Percentiles rank a stretch among this genome's conserved stretches.
These are phyloP conservation scores for Campopleginae sp. DNA, from an alignment of 2,888 invertebrate species.

Conservation along the genomic window DNA sequence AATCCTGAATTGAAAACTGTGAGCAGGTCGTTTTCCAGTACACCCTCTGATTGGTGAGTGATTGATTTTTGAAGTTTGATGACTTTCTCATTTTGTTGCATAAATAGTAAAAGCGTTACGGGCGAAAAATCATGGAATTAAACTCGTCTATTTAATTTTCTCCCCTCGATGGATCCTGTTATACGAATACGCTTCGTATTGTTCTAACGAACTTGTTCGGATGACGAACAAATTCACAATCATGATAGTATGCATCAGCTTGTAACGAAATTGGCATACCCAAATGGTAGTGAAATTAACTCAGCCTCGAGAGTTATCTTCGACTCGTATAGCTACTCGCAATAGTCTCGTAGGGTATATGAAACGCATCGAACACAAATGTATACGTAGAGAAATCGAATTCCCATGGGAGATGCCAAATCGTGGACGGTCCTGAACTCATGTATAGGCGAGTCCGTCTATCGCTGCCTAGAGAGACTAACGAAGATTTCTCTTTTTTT, in stretches of 20 bases:
- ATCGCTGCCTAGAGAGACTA: not conserved
- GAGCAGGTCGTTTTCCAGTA: not conserved
- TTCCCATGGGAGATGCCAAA: constrained; percentile 35
- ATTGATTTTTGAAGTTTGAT: not conserved
- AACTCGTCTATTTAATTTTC: not conserved
- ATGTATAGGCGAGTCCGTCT: constrained; percentile 35
- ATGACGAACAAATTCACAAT: constrained; percentile 57
- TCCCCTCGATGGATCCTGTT: not conserved
- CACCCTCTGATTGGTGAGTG: not conserved
- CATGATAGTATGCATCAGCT: constrained; percentile 41
- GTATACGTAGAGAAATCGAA: constrained; percentile 5
- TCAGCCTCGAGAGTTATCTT: constrained; percentile 22
- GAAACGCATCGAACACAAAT: not conserved
- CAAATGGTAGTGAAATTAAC: constrained; percentile 41
- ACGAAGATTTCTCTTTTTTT: constrained; percentile 21
- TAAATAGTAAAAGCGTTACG: not conserved
- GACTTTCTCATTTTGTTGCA: not conserved
- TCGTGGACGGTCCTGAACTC: constrained; percentile 28
- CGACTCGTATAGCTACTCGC: constrained; percentile 10
- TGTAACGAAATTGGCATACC: constrained; percentile 46
- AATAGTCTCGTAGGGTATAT: constrained; percentile 2
- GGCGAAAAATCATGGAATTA: not conserved
- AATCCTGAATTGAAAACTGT: not conserved
- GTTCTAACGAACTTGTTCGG: constrained; percentile 56
- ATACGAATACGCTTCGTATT: constrained; percentile 42